phyloP scores from a whole-genome alignment of 2,888 invertebrate species.

The Ochropacha duplaris region DNA sequence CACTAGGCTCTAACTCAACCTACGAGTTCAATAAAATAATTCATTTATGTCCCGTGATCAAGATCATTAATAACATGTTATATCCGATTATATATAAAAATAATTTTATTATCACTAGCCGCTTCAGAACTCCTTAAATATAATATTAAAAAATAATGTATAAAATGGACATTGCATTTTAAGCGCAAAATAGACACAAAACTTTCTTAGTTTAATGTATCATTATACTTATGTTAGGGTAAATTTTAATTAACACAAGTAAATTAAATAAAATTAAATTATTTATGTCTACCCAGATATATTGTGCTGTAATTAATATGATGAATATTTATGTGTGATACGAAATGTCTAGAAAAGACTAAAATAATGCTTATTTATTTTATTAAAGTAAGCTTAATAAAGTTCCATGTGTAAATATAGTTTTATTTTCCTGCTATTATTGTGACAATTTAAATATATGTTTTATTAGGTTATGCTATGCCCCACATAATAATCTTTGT shows the following conservation, averaged over 20 bases:
- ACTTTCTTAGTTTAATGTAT: too few relatives aligned
- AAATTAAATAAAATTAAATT: neutral
- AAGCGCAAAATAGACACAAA: too few relatives aligned
- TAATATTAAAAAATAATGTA: too few relatives aligned
- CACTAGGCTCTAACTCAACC: conserved; percentile 9
- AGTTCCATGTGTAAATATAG: conserved; percentile 1
- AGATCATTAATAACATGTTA: too few relatives aligned
- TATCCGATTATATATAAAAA: too few relatives aligned
- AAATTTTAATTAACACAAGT: too few relatives aligned
- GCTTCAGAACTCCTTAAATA: neutral
- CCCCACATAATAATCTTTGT: too few relatives aligned
- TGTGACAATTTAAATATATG: too few relatives aligned
- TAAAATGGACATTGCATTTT: neutral
- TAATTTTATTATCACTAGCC: neutral
- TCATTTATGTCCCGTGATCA: neutral
- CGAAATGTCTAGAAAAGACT: conserved; percentile 36
- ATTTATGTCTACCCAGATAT: conserved; percentile 1
- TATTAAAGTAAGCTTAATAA: conserved; percentile 16
- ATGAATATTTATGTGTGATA: conserved; percentile 30
- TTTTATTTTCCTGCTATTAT: neutral
- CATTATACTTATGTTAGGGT: too few relatives aligned
- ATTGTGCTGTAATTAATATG: conserved; percentile 1
- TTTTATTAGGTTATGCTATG: too few relatives aligned
- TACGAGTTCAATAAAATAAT: neutral
- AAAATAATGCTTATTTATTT: conserved; percentile 30